Percentiles rank a stretch among this genome's conserved stretches.
Evolutionary conservation across 2,888 invertebrate species (phyloP).

Genomic region (Netelia virgata): DNA sequence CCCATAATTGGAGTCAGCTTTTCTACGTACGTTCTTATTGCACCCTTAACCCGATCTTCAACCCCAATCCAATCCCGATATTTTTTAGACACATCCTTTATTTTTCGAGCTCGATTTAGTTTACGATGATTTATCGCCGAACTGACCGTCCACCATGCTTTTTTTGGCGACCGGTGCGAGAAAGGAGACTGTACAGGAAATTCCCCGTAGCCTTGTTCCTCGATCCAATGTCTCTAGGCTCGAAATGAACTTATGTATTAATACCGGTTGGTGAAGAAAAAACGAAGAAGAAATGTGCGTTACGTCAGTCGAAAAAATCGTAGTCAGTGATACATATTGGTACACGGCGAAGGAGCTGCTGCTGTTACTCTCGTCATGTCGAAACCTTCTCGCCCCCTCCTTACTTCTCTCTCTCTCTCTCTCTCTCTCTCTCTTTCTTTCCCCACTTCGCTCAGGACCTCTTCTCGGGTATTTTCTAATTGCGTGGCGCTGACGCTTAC

Average conservation of each 20-base stretch:
- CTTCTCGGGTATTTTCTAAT: conserved; percentile 79
- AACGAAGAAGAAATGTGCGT: conserved; percentile 16
- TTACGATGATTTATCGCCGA: not conserved
- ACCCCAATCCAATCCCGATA: conserved; percentile 21
- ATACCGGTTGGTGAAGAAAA: not conserved
- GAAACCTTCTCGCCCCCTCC: conserved; percentile 49
- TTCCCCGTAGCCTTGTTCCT: not conserved
- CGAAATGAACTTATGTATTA: not conserved
- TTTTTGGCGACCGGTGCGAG: too few species aligned
- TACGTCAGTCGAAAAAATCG: conserved; percentile 38
- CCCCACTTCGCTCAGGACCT: conserved; percentile 57
- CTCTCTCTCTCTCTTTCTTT: conserved; percentile 9
- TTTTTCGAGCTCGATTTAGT: conserved; percentile 3
- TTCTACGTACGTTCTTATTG: conserved; percentile 32
- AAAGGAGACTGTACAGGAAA: too few species aligned
- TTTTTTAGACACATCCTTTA: conserved; percentile 1
- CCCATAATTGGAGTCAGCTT: conserved; percentile 65
- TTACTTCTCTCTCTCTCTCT: conserved; percentile 23
- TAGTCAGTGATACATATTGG: conserved; percentile 43
- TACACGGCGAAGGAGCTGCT: conserved; percentile 42
- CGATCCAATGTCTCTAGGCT: not conserved
- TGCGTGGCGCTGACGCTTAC: conserved; percentile 77
- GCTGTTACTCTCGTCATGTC: conserved; percentile 56
- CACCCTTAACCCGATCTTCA: conserved; percentile 44
- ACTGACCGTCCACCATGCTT: not conserved